Percentiles rank a stretch among this genome's conserved stretches.
Evolutionary conservation across 2,113 vertebrate species (phyloP).

Genomic region (Struthidea cinerea): DNA sequence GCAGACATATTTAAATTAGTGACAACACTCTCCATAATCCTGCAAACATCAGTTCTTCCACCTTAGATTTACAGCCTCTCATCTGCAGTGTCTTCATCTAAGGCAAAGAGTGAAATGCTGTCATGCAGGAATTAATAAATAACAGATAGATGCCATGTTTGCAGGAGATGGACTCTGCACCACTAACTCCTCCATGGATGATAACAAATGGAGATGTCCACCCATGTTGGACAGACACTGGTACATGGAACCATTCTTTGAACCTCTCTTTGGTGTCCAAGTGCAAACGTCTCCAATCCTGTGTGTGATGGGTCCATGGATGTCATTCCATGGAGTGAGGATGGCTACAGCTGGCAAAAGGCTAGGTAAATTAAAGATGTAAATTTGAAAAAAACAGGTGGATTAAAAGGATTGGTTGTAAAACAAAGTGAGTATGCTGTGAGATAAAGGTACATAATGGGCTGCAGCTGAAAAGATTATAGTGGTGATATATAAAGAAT

Average conservation of each 20-base stretch:
- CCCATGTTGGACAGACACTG: rapidly evolving
- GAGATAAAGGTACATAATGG: not conserved
- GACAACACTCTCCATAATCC: not conserved
- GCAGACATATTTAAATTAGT: not conserved
- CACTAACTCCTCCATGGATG: not conserved
- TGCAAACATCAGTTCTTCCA: not conserved
- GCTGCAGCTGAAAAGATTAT: not conserved
- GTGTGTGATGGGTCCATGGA: rapidly evolving
- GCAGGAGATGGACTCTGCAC: not conserved
- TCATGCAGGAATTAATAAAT: not conserved
- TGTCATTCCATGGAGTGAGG: not conserved
- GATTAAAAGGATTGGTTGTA: not conserved
- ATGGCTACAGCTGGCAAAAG: not conserved
- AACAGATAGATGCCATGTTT: not conserved
- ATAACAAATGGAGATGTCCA: not conserved
- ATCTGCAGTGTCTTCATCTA: not conserved
- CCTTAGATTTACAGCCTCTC: not conserved
- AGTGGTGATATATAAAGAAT: not conserved
- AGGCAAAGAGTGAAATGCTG: not conserved
- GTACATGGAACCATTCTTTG: not conserved
- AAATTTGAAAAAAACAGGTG: not conserved
- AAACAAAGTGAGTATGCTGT: not conserved
- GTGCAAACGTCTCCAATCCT: rapidly evolving
- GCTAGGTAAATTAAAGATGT: not conserved
- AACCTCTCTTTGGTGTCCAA: not conserved